These are phyloP conservation scores for Ips nitidus DNA, from an alignment of 1,140 invertebrate genomes.

Conservation along the genomic window DNA sequence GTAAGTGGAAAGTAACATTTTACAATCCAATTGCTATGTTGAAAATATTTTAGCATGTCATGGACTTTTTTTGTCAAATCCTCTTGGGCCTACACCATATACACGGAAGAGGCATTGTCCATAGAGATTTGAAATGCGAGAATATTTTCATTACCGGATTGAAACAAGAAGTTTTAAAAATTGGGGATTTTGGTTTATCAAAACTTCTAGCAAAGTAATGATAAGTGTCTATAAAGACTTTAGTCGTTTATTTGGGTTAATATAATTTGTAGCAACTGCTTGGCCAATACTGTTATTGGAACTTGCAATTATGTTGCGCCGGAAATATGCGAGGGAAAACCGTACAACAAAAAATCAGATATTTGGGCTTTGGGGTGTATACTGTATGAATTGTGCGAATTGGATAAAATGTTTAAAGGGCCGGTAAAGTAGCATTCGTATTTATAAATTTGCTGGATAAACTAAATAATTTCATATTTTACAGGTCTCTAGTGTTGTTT, in stretches of 20 bases:
- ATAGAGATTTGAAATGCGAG: conserved; percentile 75
- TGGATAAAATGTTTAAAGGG: conserved; percentile 59
- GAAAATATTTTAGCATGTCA: conserved; percentile 53
- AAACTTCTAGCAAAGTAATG: conserved; percentile 60
- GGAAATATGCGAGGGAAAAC: conserved; percentile 75
- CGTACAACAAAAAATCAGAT: conserved; percentile 76
- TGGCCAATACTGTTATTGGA: conserved; percentile 66
- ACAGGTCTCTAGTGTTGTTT: conserved; percentile 54
- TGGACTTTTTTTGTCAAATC: conserved; percentile 64
- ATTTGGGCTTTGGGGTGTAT: conserved; percentile 87
- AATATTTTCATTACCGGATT: conserved; percentile 71
- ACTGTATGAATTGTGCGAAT: conserved; percentile 71
- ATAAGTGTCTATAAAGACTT: neutral
- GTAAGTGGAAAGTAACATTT: conserved; percentile 19
- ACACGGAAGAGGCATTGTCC: conserved; percentile 69
- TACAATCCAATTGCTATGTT: neutral
- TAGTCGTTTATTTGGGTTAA: neutral
- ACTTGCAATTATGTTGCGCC: conserved; percentile 86
- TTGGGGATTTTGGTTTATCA: conserved; percentile 79
- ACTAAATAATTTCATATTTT: conserved; percentile 4
- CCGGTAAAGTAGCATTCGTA: conserved; percentile 50
- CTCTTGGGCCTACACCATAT: conserved; percentile 73
- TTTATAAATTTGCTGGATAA: neutral
- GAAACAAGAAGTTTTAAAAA: conserved; percentile 65
- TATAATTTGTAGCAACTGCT: conserved; percentile 50